Evolutionary conservation across 2,797 vertebrate species (phyloP).

Genomic region (Octomys mimax): DNA sequence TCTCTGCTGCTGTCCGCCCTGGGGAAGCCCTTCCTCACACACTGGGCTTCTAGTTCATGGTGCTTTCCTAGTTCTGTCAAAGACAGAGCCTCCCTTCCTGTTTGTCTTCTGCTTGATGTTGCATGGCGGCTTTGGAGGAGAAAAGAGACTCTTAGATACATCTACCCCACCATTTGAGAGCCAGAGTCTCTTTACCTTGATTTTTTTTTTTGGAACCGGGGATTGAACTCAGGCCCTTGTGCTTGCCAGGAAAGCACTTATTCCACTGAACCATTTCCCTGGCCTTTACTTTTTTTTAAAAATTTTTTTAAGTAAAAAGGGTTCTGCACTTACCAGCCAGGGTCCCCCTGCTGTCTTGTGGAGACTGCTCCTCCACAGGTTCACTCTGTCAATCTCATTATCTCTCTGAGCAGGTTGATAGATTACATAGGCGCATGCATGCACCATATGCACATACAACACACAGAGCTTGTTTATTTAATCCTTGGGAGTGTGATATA

Average conservation of each 20-base stretch:
- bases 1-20: neutral
- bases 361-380: neutral
- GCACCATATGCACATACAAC: too few relatives aligned
- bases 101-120: constrained; percentile 12
- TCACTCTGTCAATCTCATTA: neutral
- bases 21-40: neutral
- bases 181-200: neutral
- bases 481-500: neutral
- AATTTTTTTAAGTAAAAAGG: neutral
- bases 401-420: neutral
- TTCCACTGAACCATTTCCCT: too few relatives aligned
- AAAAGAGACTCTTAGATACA: neutral
- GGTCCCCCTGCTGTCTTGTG: neutral
- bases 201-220: too few relatives aligned
- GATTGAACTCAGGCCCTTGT: too few relatives aligned
- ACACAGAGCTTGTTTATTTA: neutral
- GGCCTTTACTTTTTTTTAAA: neutral
- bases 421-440: neutral
- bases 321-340: neutral
- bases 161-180: neutral
- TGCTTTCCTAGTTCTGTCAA: neutral
- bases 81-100: neutral
- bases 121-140: neutral
- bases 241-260: too few relatives aligned
- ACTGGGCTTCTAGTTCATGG: neutral